Evolutionary conservation across 2,113 vertebrate genomes (phyloP).

Genomic region (Rattus rattus): DNA sequence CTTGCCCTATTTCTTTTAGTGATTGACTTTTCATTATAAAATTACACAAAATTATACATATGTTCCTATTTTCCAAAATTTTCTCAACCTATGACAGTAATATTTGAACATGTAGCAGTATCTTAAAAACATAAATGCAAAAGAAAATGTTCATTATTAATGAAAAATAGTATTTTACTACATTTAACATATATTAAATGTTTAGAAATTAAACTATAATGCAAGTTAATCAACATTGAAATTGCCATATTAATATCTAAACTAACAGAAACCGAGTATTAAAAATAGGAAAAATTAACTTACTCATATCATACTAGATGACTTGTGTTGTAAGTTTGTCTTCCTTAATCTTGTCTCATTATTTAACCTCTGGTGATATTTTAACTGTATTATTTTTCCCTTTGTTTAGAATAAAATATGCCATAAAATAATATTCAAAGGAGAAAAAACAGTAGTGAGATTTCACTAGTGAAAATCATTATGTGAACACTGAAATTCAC

Average conservation of each 20-base stretch:
- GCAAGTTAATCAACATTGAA: background rate
- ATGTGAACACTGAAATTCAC: background rate
- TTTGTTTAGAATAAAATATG: conserved; percentile 14
- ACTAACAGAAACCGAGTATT: background rate
- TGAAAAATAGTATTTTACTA: background rate
- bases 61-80: conserved; percentile 11
- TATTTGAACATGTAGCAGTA: background rate
- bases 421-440: background rate
- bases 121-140: background rate
- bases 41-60: background rate
- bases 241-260: background rate
- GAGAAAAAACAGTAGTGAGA: background rate
- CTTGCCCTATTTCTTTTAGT: background rate
- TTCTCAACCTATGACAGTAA: background rate
- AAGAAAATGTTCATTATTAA: background rate
- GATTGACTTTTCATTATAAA: background rate
- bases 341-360: background rate
- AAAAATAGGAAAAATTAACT: background rate
- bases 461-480: background rate
- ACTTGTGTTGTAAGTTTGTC: background rate
- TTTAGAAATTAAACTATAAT: background rate
- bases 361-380: conserved; percentile 24
- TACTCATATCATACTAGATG: background rate
- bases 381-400: background rate
- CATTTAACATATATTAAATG: background rate